Evolutionary conservation across 2,113 vertebrate species (phyloP), one percentile per base, ranked within the genome.

Genomic region (Saccopteryx leptura): DNA sequence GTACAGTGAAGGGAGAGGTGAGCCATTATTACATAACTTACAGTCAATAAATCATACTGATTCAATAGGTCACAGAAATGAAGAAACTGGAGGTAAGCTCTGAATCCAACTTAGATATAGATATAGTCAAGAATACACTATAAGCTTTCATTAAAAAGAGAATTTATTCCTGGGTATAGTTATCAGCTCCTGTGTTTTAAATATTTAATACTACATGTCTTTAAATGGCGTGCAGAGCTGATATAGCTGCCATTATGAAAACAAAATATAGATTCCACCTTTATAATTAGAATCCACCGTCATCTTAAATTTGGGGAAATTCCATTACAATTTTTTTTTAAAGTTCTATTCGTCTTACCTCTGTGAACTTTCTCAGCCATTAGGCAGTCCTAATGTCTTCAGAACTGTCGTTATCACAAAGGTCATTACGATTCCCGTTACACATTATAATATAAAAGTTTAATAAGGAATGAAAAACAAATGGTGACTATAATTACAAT

Each of bases 61-160:
- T 76, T 76, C 4, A 39, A 58, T 71, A 87, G 58, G 90, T 90
- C 48, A 92, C 7, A 31, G 11, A 85, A 63, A 46, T 39, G 23
- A n/a, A 72, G 19, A 90, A 94, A 90, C 28, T 54, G 0, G 46
- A 74, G 46, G 23, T 5, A 46, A 80, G 39, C 56, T 81, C 21
- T 92, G 54, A 95, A 71, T 83, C 46, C 50, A 83, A 60, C 54
- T 88, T 94, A 88, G 24, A 81, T 74, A 17, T 82, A 81, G 39
- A 80, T 75, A 54, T 46, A 96, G 17, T 83, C 14, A 87, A 82
- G 52, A 93, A 87, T 75, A 85, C 0, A 61, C 14, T 21, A 52
- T 4, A 91, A 91, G 33, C 58, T 91, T 88, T 95, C 61, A 93
- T 86, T 94, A 90, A 24, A 72, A 93, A 69, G 90, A 85, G 15